A percentile compares a stretch with the other conserved stretches of the same genome.
phyloP scores from a whole-genome alignment of 2,888 invertebrate species.

The Agapostemon virescens region DNA sequence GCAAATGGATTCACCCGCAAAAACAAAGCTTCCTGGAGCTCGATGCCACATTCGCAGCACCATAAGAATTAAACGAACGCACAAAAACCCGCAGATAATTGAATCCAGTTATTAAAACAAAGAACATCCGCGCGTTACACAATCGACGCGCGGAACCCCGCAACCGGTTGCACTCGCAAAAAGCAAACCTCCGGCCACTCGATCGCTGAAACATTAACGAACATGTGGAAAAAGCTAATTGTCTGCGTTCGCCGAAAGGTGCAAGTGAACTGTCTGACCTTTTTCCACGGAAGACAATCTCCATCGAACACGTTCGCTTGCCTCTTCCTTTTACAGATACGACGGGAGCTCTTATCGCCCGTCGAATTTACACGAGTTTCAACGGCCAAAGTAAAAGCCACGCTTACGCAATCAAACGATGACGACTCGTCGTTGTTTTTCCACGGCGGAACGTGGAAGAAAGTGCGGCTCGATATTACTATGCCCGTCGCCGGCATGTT shows the following conservation, averaged over 20 bases:
- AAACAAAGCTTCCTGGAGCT: too few species aligned
- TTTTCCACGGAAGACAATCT: background rate
- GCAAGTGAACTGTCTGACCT: background rate
- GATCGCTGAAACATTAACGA: too few species aligned
- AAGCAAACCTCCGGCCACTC: too few species aligned
- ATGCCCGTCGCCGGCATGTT: constrained; percentile 10
- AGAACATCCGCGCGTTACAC: too few species aligned
- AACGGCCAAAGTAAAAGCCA: background rate
- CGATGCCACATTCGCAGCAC: too few species aligned
- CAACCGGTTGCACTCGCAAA: too few species aligned
- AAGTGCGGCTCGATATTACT: constrained; percentile 42
- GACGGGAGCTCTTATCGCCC: background rate
- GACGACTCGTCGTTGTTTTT: constrained; percentile 18
- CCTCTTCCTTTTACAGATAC: background rate
- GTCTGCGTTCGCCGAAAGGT: background rate
- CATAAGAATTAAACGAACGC: too few species aligned
- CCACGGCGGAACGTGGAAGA: background rate
- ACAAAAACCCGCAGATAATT: too few species aligned
- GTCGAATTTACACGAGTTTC: background rate
- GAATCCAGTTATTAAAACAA: too few species aligned
- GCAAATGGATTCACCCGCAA: too few species aligned
- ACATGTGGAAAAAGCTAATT: too few species aligned
- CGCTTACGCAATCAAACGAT: background rate
- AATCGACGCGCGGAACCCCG: too few species aligned
- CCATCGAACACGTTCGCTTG: background rate